These are phyloP conservation scores for Brachionus asplanchnoidis DNA, from an alignment of 1,140 invertebrate species.

Conservation along the genomic window DNA sequence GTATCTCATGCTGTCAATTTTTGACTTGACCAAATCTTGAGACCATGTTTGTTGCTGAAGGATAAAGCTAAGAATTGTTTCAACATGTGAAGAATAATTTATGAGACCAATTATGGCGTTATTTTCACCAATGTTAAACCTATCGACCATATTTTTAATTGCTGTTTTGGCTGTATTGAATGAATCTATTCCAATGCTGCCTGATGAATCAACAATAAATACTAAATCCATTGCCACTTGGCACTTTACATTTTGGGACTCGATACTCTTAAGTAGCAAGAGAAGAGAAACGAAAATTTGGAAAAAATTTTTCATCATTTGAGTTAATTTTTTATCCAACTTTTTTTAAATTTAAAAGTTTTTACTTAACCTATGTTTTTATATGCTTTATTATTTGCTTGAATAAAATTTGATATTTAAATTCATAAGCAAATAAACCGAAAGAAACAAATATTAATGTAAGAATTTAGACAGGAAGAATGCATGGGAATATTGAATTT, in stretches of 20 bases:
- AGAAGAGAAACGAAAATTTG: background rate
- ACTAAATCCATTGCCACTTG: background rate
- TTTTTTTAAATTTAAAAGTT: background rate
- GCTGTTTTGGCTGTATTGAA: background rate
- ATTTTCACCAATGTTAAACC: background rate
- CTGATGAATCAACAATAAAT: background rate
- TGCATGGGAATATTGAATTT: too few species aligned
- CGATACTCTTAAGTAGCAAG: background rate
- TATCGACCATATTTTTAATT: background rate
- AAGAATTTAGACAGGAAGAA: too few species aligned
- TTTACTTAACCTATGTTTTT: too few species aligned
- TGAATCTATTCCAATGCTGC: background rate
- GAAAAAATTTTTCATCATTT: background rate
- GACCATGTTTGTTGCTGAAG: background rate
- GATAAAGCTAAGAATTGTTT: background rate
- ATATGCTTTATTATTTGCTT: too few species aligned
- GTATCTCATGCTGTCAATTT: background rate
- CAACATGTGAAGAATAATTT: background rate
- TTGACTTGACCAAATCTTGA: background rate
- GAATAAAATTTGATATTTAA: too few species aligned
- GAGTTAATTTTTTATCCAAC: background rate
- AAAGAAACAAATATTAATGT: too few species aligned
- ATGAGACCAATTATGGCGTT: background rate
- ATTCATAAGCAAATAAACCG: too few species aligned
- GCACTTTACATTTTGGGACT: background rate